Percentiles rank a stretch among this genome's conserved stretches.
Evolutionary conservation across 37 sponge, comb jelly and placozoan species (phyloP).

Genomic region (Halichondria panicea): DNA sequence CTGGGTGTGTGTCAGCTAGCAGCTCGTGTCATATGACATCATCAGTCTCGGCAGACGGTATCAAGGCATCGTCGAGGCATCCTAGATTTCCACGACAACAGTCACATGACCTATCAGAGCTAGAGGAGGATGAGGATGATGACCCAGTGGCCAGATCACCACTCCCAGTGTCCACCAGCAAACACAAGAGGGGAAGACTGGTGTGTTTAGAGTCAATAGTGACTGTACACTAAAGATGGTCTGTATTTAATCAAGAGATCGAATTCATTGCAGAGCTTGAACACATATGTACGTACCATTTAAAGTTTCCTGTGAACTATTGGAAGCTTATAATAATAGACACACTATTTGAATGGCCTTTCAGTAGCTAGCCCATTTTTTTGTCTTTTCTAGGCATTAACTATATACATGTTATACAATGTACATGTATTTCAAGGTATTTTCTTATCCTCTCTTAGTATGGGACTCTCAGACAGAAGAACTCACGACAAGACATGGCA

Average conservation of each 20-base stretch:
- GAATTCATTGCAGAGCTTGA: too few relatives aligned
- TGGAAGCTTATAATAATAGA: too few relatives aligned
- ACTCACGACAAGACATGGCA: not conserved
- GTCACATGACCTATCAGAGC: constrained; percentile 23
- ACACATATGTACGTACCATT: too few relatives aligned
- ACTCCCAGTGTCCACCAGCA: not conserved
- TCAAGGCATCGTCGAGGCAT: not conserved
- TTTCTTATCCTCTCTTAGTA: not conserved
- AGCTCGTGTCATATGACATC: not conserved
- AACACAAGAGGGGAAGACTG: not conserved
- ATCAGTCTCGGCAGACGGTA: not conserved
- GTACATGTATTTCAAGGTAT: not conserved
- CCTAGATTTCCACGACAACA: not conserved
- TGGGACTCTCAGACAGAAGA: not conserved
- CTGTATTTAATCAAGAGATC: too few relatives aligned
- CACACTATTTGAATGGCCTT: too few relatives aligned
- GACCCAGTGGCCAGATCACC: not conserved
- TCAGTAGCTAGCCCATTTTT: too few relatives aligned
- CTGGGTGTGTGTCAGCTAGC: not conserved
- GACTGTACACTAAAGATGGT: too few relatives aligned
- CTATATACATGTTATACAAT: too few relatives aligned
- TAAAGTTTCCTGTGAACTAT: too few relatives aligned
- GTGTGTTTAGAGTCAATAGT: too few relatives aligned
- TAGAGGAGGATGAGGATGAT: constrained; percentile 56
- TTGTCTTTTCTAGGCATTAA: too few relatives aligned